phyloP scores from a whole-genome alignment of 2,888 invertebrate genomes.

The Meiosimyza platycephala region DNA sequence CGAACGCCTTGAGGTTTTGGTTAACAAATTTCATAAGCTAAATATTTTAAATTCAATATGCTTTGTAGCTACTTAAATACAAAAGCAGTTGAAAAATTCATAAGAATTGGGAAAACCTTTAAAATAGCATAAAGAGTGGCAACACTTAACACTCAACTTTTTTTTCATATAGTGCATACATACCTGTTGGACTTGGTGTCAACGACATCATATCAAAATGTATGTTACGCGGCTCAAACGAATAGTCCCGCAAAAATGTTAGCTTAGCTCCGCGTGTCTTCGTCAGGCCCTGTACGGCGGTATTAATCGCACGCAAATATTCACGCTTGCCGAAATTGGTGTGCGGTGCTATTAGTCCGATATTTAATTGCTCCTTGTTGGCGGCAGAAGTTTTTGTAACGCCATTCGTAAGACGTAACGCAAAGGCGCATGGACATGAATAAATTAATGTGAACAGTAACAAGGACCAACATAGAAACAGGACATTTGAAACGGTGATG shows the following conservation, averaged over 20 bases:
- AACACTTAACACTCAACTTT: too few relatives aligned
- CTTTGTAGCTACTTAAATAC: too few relatives aligned
- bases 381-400: constrained; percentile 55
- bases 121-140: neutral
- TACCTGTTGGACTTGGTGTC: constrained; percentile 82
- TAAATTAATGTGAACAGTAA: constrained; percentile 38
- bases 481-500: constrained; percentile 28
- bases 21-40: too few relatives aligned
- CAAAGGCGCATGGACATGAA: constrained; percentile 47
- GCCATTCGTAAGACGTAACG: constrained; percentile 55
- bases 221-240: constrained; percentile 74
- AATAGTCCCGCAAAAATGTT: constrained; percentile 74
- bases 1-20: too few relatives aligned
- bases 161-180: constrained; percentile 48
- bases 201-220: constrained; percentile 76
- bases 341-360: constrained; percentile 67
- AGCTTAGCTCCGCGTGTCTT: constrained; percentile 71
- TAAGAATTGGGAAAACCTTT: too few relatives aligned
- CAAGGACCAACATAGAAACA: neutral
- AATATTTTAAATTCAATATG: too few relatives aligned
- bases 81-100: too few relatives aligned
- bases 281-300: constrained; percentile 72
- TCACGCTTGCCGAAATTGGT: constrained; percentile 72
- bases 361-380: constrained; percentile 65
- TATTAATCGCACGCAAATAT: constrained; percentile 75